phyloP scores from a whole-genome alignment of 2,888 invertebrate genomes.

The Synergus umbraculus region DNA sequence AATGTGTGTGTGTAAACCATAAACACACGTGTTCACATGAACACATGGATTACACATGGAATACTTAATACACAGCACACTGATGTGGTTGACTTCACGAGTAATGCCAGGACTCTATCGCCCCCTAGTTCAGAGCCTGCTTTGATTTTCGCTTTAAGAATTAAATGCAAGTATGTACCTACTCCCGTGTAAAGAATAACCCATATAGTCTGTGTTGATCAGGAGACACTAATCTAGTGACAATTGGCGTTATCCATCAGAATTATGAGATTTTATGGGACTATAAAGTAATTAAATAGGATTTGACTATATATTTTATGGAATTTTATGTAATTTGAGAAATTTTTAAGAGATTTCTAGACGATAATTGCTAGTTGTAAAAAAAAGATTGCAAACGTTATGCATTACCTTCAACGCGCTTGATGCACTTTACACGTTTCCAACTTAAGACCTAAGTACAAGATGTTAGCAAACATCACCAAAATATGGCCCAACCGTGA shows the following conservation, averaged over 20 bases:
- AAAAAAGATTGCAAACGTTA: neutral
- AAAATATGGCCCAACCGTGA: neutral
- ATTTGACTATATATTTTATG: too few relatives aligned
- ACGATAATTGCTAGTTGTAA: neutral
- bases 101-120: constrained; percentile 62
- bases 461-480: constrained; percentile 43
- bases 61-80: neutral
- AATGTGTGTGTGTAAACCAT: constrained; percentile 11
- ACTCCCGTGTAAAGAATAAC: neutral
- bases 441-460: neutral
- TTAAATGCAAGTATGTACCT: neutral
- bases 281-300: too few relatives aligned
- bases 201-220: neutral
- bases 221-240: constrained; percentile 5
- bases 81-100: constrained; percentile 51
- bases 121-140: constrained; percentile 57
- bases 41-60: neutral
- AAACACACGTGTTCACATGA: constrained; percentile 25
- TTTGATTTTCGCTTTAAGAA: constrained; percentile 54
- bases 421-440: too few relatives aligned
- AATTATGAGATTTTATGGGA: too few relatives aligned
- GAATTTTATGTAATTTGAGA: too few relatives aligned
- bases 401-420: neutral
- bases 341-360: too few relatives aligned
- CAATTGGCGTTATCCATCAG: neutral